Evolutionary conservation across 2,797 vertebrate species (phyloP).

Genomic region (Neopelma chrysocephalum): DNA sequence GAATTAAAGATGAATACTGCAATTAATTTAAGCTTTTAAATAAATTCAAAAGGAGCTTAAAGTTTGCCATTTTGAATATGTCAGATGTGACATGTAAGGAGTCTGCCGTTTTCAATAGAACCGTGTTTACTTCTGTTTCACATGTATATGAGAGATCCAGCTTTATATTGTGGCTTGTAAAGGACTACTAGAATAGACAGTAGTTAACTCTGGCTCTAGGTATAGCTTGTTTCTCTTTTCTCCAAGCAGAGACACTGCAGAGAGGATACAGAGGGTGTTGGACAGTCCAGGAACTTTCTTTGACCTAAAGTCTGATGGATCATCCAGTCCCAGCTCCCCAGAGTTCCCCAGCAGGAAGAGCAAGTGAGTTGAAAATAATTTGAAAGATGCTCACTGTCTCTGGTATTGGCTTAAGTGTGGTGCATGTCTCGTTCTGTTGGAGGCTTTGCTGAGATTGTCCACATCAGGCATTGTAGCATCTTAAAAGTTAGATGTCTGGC

Average conservation of each 20-base stretch:
- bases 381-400: background rate
- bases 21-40: background rate
- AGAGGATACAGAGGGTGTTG: conserved; percentile 64
- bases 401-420: background rate
- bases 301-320: conserved; percentile 70
- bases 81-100: background rate
- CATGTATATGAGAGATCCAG: background rate
- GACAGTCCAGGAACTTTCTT: conserved; percentile 64
- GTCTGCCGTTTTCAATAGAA: background rate
- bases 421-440: background rate
- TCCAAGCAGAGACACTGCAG: conserved; percentile 37
- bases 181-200: background rate
- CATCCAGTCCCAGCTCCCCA: conserved; percentile 72
- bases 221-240: background rate
- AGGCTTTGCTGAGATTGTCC: background rate
- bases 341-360: conserved; percentile 70
- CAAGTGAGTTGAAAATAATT: conserved; percentile 61
- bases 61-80: background rate
- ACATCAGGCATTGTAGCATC: background rate
- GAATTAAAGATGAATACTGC: background rate
- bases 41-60: background rate
- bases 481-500: background rate
- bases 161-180: background rate
- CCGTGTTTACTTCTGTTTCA: background rate
- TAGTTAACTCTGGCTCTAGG: background rate